Base-by-base conservation (phyloP, 2,113 vertebrate genomes). In the Syngnathoides biaculeatus region DNA sequence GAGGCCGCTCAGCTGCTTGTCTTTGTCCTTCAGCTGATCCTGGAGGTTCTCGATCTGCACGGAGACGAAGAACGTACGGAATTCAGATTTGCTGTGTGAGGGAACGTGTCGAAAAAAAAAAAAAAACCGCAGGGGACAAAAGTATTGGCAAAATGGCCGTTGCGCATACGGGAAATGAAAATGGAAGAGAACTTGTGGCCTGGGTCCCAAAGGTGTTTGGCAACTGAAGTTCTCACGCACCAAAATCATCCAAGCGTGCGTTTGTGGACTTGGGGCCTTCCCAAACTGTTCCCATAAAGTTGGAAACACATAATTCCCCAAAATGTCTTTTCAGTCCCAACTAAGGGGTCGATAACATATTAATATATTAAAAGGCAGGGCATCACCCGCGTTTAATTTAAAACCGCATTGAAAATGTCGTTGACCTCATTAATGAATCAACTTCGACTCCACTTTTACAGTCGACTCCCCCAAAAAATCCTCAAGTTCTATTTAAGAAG, bases 1-100 rank as follows among this genome's bases (percentile, higher is more conserved):
- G 43, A 98, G 82, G 48, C 94, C 94, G 78, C 92, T 89, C 92
- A 97, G 93, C 77, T 98, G 96, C 74, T 96, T 97, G 72, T 98
- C 95, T 82, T 97, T 98, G 79, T 98, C 96, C 85, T 93, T 89
- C 81, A 98, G 80, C 73, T 98, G 96, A 60, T 98, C 95, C 71
- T 94, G 95, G 42, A 98, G 93, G 81, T 98, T 98, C 85, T 98
- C 96, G 26, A 98, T 95, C 93, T 95, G 65, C 57, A 69, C 43
- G 57, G 26, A 63, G 6, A 72, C 43, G 8, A 68, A 59, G 50
- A 10, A 65, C 8, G 17, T 22, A 47, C 12, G 4, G 57, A 8
- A 75, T 17, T 48, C 45, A 48, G 19, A 48, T 48, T 48, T 48
- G 15, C 17, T 35, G 6, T 35, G 30, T 2, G 30, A 6, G 30